Evolutionary conservation across 2,797 vertebrate genomes (phyloP).

Genomic region (Megalops cyprinoides): DNA sequence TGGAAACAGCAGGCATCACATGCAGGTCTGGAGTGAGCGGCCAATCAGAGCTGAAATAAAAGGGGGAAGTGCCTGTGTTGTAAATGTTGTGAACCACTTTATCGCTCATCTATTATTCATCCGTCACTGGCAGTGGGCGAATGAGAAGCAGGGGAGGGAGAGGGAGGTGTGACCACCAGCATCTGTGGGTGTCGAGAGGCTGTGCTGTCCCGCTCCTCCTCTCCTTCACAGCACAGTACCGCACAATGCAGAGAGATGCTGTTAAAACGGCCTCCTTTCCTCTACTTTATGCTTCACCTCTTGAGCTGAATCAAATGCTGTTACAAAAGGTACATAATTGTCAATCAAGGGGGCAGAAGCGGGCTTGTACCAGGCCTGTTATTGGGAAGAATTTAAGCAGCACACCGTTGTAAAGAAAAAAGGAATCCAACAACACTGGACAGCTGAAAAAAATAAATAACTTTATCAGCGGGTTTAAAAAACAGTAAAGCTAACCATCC

Average conservation of each 20-base stretch:
- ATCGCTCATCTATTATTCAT: no score
- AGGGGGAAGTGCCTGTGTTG: background rate
- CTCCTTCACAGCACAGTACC: slow-evolving; percentile 44
- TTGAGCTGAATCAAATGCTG: slow-evolving; percentile 35
- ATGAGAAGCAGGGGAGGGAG: background rate
- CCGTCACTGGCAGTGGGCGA: no score
- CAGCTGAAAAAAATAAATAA: slow-evolving; percentile 50
- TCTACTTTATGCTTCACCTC: slow-evolving; percentile 39
- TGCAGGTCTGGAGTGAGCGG: no score
- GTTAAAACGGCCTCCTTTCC: slow-evolving; percentile 28
- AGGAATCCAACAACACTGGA: slow-evolving; percentile 32
- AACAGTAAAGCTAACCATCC: slow-evolving; percentile 55
- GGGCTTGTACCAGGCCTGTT: slow-evolving; percentile 34
- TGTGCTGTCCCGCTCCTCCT: slow-evolving; percentile 4
- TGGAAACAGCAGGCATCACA: no score
- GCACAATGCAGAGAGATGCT: background rate
- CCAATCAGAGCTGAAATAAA: no score
- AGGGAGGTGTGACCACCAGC: no score
- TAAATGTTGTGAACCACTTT: background rate
- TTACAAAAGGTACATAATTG: slow-evolving; percentile 2
- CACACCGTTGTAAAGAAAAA: background rate
- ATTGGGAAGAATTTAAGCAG: slow-evolving; percentile 17
- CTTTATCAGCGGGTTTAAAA: slow-evolving; percentile 50
- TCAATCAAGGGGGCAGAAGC: slow-evolving; percentile 35
- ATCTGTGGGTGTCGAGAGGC: background rate